These are phyloP conservation scores for Chelon auratus DNA, from an alignment of 2,797 vertebrate species.

Conservation along the genomic window DNA sequence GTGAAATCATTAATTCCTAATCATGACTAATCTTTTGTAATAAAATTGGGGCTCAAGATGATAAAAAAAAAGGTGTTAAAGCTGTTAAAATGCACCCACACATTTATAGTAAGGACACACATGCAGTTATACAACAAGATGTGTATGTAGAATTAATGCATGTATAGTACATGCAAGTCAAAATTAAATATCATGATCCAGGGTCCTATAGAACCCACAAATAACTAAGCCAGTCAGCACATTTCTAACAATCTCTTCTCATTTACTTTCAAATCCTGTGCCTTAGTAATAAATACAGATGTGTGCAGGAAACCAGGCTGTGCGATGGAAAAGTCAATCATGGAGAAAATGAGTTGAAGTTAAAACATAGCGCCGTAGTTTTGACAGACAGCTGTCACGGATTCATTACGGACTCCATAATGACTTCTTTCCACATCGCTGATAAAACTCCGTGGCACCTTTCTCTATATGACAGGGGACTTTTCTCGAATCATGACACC, in stretches of 20 bases:
- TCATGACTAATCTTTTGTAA: no score
- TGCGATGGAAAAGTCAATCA: slow-evolving; percentile 58
- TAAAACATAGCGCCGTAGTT: slow-evolving; percentile 32
- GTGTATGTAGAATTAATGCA: no score
- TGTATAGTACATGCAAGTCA: not conserved
- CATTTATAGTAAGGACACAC: no score
- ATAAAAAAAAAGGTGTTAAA: no score
- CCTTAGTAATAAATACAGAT: slow-evolving; percentile 61
- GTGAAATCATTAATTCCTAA: no score
- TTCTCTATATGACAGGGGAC: slow-evolving; percentile 47
- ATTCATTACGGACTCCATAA: slow-evolving; percentile 62
- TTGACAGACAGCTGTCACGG: slow-evolving; percentile 80
- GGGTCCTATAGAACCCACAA: no score
- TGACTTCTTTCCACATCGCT: slow-evolving; percentile 52
- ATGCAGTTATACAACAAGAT: no score
- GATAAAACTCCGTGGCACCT: slow-evolving; percentile 53
- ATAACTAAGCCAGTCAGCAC: slow-evolving; percentile 1
- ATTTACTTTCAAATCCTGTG: slow-evolving; percentile 24
- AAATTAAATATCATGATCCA: not conserved
- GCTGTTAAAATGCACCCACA: no score
- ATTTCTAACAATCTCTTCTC: slow-evolving; percentile 6
- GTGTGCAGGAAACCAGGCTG: slow-evolving; percentile 23
- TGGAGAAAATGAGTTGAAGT: slow-evolving; percentile 64
- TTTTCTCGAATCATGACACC: slow-evolving; percentile 64
- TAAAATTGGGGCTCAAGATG: no score